These are phyloP conservation scores for Tuta absoluta DNA, from an alignment of 2,888 invertebrate species.

Conservation along the genomic window DNA sequence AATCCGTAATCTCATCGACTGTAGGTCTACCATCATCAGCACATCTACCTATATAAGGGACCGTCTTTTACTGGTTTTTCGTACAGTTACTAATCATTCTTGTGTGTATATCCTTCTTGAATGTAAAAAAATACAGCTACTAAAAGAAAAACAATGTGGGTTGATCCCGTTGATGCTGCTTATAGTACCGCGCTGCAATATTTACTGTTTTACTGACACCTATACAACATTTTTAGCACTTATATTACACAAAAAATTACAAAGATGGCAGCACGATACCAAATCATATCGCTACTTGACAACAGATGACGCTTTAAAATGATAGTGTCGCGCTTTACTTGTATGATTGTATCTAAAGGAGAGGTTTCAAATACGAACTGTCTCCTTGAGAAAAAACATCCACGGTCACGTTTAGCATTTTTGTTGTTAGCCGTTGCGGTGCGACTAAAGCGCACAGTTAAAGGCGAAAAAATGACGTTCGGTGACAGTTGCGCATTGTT, in stretches of 20 bases:
- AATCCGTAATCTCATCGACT: no score
- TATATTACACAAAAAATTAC: not conserved
- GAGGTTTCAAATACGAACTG: no score
- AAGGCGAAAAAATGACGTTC: conserved; percentile 69
- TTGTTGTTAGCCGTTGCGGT: not conserved
- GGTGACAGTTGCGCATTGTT: conserved; percentile 74
- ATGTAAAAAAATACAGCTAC: no score
- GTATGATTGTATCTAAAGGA: not conserved
- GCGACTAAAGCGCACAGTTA: conserved; percentile 25
- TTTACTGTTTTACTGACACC: not conserved
- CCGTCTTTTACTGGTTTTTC: no score
- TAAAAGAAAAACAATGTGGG: no score
- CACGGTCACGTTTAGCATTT: not conserved
- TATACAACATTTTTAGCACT: not conserved
- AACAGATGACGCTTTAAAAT: conserved; percentile 34
- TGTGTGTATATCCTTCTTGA: no score
- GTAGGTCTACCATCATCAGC: no score
- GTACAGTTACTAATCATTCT: no score
- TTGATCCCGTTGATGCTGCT: no score
- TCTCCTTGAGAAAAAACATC: not conserved
- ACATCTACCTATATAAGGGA: no score
- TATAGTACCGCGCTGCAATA: no score
- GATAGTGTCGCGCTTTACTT: not conserved
- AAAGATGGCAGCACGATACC: not conserved
- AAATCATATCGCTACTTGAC: conserved; percentile 35